Conservation (phyloP, 2,797 vertebrate species). For the Eurystomus glaucurus region DNA sequence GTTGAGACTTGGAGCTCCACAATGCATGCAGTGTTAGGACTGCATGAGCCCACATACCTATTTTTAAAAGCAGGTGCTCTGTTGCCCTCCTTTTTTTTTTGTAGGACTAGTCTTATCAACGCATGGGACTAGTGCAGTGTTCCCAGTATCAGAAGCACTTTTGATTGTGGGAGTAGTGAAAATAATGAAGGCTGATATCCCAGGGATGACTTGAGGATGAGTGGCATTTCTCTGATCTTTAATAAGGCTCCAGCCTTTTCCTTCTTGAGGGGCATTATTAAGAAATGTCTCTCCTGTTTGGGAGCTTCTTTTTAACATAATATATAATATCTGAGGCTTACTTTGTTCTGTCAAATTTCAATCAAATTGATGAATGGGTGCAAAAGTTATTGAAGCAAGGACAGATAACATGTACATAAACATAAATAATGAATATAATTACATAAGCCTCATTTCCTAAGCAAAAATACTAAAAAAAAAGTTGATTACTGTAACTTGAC, state of each 20-base stretch:
- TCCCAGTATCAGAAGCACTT: neutral
- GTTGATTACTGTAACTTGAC: slow-evolving; percentile 37
- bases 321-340: neutral
- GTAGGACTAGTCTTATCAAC: neutral
- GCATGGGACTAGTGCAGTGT: neutral
- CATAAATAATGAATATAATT: neutral
- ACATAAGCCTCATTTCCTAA: slow-evolving; percentile 28
- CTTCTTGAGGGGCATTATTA: neutral
- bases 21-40: rapidly evolving
- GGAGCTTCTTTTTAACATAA: neutral
- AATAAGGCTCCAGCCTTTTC: neutral
- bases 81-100: neutral
- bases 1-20: neutral
- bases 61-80: neutral
- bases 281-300: neutral
- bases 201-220: neutral
- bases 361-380: neutral
- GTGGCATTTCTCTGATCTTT: neutral
- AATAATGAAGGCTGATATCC: neutral
- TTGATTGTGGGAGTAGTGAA: neutral
- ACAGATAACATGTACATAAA: neutral
- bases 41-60: neutral
- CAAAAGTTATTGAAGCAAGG: neutral
- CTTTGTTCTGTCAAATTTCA: neutral
- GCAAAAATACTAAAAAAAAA: slow-evolving; percentile 16